Percentiles rank a stretch among this genome's conserved stretches.
These are phyloP conservation scores for Speoplatyrhinus poulsoni DNA, from an alignment of 2,113 vertebrate species.

Conservation along the genomic window DNA sequence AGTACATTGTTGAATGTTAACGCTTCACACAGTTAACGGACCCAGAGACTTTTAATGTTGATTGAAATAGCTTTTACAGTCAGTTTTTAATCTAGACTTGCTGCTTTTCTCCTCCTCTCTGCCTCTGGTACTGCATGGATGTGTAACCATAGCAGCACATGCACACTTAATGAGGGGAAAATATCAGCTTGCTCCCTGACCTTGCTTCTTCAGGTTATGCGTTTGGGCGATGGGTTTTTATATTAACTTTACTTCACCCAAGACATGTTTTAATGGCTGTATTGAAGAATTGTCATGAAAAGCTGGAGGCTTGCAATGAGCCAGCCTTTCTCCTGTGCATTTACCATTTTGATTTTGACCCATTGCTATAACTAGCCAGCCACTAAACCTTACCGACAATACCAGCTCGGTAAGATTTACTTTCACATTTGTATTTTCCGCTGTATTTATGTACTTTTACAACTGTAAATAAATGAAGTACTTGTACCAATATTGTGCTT, in stretches of 20 bases:
- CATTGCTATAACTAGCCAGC: slow-evolving; percentile 20
- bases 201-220: background rate
- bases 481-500: slow-evolving; percentile 70
- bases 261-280: background rate
- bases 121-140: slow-evolving; percentile 28
- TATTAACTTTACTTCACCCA: slow-evolving; percentile 3
- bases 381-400: slow-evolving; percentile 58
- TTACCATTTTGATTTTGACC: slow-evolving; percentile 27
- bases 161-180: background rate
- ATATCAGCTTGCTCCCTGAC: background rate
- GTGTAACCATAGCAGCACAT: slow-evolving; percentile 15
- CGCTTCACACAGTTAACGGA: background rate
- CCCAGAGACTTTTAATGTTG: background rate
- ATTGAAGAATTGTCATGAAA: background rate
- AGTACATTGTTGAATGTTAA: slow-evolving; percentile 5
- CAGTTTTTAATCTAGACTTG: background rate
- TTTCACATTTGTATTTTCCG: slow-evolving; percentile 78
- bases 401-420: slow-evolving; percentile 65
- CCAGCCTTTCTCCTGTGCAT: slow-evolving; percentile 13
- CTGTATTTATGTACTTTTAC: slow-evolving; percentile 85
- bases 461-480: slow-evolving; percentile 92
- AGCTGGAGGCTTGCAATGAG: slow-evolving; percentile 13
- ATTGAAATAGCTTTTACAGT: slow-evolving; percentile 15
- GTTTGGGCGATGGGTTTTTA: slow-evolving; percentile 3
- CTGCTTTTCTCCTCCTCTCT: background rate